A percentile compares a stretch with the other conserved stretches of the same genome.
phyloP scores from a whole-genome alignment of 2,888 invertebrate species.

The Pammene aurita region DNA sequence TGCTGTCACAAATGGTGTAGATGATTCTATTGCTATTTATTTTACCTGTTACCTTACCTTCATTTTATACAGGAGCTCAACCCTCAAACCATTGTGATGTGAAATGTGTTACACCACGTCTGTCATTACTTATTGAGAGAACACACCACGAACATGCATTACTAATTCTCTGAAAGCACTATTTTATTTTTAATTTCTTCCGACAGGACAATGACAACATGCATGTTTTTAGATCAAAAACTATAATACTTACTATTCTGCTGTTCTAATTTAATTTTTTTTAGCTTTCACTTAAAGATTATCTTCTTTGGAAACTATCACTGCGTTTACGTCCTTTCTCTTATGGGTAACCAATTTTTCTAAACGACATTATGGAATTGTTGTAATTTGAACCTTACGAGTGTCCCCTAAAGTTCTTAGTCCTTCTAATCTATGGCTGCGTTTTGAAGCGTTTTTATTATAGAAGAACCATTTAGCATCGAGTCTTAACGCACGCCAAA shows the following conservation, averaged over 20 bases:
- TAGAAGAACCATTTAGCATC: background rate
- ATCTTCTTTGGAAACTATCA: background rate
- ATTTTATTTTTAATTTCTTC: constrained; percentile 15
- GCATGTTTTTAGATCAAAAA: background rate
- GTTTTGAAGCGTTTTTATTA: background rate
- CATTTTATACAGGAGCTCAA: too few relatives aligned
- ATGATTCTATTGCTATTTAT: too few relatives aligned
- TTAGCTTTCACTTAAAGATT: background rate
- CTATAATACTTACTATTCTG: background rate
- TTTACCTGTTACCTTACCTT: too few relatives aligned
- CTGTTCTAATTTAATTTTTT: background rate
- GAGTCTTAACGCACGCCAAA: constrained; percentile 14
- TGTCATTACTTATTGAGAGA: background rate
- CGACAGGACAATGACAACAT: constrained; percentile 27
- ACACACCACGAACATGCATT: background rate
- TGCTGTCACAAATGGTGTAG: too few relatives aligned
- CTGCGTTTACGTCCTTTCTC: background rate
- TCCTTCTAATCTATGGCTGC: background rate
- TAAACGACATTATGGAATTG: background rate
- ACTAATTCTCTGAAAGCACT: constrained; percentile 11
- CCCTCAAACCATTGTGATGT: too few relatives aligned
- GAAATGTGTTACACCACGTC: background rate
- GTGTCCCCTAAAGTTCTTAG: background rate
- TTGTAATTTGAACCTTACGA: background rate
- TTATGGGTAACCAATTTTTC: background rate